Base-by-base conservation (phyloP, 1,140 invertebrate species). In the Rhagoletis pomonella region DNA sequence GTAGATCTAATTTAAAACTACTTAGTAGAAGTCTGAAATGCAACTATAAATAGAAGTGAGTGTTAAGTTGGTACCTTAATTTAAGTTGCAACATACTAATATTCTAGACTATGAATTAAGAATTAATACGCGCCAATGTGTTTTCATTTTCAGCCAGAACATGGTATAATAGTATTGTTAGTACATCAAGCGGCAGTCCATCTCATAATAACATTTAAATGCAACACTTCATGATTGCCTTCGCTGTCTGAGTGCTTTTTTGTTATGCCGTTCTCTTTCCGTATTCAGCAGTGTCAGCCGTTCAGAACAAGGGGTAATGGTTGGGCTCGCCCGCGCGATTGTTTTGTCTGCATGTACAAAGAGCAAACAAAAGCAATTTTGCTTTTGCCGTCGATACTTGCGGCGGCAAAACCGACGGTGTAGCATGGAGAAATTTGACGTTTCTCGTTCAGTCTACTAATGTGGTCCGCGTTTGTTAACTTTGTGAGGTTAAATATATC, bases 391-490 rank as follows among this genome's bases (percentile, higher is more conserved):
- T 47, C 67, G 42, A 55, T 81, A 17, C 10, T n/a, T 81, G 47
- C 50, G 73, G n/a, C 47, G 50, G 47, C 47, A 81, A 81, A 17
- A 50, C 50, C 73, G 50, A 29, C 42, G 47, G 12, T 73, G 44
- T 73, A 73, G 4, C 67, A 47, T 50, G 10, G 44, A 50, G 17
- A 55, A 77, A 19, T 77, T 77, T 77, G 73, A 77, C 73, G 73
- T 77, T 77, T 77, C 73, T 47, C 55, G n/a, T 58, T 12, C n/a
- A 19, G 73, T 81, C 42, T 50, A 17, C 4, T 73, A 81, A 7
- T 81, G 73, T n/a, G 73, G 73, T 55, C 19, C 73, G 42, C 12
- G 14, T 50, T 81, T 77, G 4, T 55, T 81, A 81, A 14, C 44
- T 55, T 81, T 50, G 44, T 81, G 17, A 12, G 44, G 67, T 73